Evolutionary conservation across 2,113 vertebrate species (phyloP), one percentile per base, ranked within the genome.

Genomic region (Myotis lucifugus): DNA sequence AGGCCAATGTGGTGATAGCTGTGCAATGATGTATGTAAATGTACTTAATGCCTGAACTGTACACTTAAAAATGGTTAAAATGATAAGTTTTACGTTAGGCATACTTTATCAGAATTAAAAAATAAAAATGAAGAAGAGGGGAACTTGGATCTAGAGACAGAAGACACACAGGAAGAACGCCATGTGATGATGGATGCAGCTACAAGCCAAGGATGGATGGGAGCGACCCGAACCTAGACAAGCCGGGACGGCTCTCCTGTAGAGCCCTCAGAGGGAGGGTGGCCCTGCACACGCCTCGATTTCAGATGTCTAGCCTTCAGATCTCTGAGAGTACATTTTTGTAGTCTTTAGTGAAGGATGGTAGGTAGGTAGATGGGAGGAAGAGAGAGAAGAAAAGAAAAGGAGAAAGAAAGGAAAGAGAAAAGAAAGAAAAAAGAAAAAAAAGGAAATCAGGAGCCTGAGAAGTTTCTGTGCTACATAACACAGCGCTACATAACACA

Each of bases 51-150:
- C 21, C 72, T 70, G 40, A 40, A 69, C 11, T 8, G 1, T 4
- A 29, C 6, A 61, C 19, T 54, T 48, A 54, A 13, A 27, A 13
- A 46, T 59, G 46, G 73, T 19, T 42, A 42, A 72, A 70, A 25
- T 50, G 46, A 8, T 61, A n/a, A 18, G 52, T 54, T 69, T 78
- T 40, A 67, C 8, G 15, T 56, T 72, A 32, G 50, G 17, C 15
- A n/a, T 66, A 52, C 77, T 46, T 37, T 83, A 73, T 32, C 25
- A 82, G 27, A 82, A 72, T 91, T 85, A 76, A 88, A 97, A 97
- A 59, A 59, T 81, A 86, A 48, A 46, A 59, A 59, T 9, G 23
- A n/a, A 27, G 23, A n/a, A n/a, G 64, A 76, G 6, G 32, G 21
- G 64, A 66, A 48, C 72, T 67, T 66, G 67, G 37, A 50, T 85